These are phyloP conservation scores for Nycticorax nycticorax DNA, from an alignment of 2,113 vertebrate genomes.

Conservation along the genomic window DNA sequence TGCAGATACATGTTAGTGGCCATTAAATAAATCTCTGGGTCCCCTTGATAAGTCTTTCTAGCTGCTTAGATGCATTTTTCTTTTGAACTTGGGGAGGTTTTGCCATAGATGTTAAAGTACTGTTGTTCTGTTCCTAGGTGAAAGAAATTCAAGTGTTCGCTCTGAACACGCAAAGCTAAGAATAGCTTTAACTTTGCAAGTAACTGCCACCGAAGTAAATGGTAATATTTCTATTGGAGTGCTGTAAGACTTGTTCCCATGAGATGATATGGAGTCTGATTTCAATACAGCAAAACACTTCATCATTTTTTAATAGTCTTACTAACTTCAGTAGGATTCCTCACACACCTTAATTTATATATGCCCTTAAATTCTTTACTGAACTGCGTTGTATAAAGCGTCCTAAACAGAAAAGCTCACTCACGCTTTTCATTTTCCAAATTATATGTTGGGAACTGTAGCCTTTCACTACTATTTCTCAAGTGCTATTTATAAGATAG, in stretches of 20 bases:
- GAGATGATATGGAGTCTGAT: neutral
- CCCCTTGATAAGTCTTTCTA: neutral
- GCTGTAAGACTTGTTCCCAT: neutral
- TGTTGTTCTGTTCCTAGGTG: neutral
- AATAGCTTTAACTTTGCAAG: slow-evolving; percentile 5
- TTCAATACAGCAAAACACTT: slow-evolving; percentile 12
- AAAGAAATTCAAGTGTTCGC: neutral
- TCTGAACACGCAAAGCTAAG: neutral
- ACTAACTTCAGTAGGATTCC: slow-evolving; percentile 9
- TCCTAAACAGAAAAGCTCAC: neutral
- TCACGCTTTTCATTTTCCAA: neutral
- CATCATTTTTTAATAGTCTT: neutral
- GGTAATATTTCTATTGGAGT: neutral
- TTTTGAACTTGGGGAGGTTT: neutral
- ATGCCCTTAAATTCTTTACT: slow-evolving; percentile 2
- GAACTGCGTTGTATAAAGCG: neutral
- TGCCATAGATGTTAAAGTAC: neutral
- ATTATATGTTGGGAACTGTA: neutral
- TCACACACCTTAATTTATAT: slow-evolving; percentile 7
- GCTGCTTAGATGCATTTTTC: neutral
- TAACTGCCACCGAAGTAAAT: neutral
- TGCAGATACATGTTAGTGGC: neutral
- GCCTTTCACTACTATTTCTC: neutral
- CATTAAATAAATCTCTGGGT: neutral
- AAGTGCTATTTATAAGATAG: neutral